phyloP scores from a whole-genome alignment of 1,140 invertebrate genomes.

The Drosophila bocqueti region DNA sequence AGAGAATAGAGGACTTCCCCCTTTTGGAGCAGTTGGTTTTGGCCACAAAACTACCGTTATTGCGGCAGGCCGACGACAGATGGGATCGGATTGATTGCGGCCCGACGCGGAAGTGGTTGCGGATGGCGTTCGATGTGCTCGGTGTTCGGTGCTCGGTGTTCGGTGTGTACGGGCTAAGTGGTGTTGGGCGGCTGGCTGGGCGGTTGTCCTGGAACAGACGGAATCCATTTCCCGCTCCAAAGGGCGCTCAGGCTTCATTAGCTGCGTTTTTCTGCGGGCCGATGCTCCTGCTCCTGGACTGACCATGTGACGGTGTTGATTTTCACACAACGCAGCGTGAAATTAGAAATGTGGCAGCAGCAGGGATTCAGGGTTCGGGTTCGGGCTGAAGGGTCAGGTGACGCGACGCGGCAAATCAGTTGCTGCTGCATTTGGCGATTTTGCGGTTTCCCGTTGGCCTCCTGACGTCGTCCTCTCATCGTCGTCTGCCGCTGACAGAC shows the following conservation, averaged over 20 bases:
- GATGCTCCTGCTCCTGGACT: background rate
- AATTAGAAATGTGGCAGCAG: constrained; percentile 71
- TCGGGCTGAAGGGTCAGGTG: constrained; percentile 50
- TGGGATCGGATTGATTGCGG: constrained; percentile 41
- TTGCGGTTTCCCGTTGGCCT: constrained; percentile 43
- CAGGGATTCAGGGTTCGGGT: background rate
- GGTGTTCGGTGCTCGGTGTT: background rate
- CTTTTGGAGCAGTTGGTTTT: background rate
- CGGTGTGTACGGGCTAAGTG: constrained; percentile 12
- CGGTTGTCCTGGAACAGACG: background rate
- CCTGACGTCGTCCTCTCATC: constrained; percentile 42
- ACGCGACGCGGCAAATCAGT: constrained; percentile 68
- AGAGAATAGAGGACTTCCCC: background rate
- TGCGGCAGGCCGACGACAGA: constrained; percentile 47
- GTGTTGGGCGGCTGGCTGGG: background rate
- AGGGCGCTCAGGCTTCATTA: constrained; percentile 65
- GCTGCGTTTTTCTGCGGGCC: constrained; percentile 78
- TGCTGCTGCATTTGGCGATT: constrained; percentile 42
- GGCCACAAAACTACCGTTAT: constrained; percentile 49
- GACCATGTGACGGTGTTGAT: constrained; percentile 72
- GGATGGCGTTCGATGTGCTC: constrained; percentile 8
- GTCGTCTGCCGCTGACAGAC: constrained; percentile 77
- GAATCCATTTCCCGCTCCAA: constrained; percentile 20
- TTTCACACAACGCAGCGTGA: constrained; percentile 82
- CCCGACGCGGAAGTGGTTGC: constrained; percentile 35